Evolutionary conservation across 2,888 invertebrate species (phyloP).

Genomic region (Digitonthophagus gazella): DNA sequence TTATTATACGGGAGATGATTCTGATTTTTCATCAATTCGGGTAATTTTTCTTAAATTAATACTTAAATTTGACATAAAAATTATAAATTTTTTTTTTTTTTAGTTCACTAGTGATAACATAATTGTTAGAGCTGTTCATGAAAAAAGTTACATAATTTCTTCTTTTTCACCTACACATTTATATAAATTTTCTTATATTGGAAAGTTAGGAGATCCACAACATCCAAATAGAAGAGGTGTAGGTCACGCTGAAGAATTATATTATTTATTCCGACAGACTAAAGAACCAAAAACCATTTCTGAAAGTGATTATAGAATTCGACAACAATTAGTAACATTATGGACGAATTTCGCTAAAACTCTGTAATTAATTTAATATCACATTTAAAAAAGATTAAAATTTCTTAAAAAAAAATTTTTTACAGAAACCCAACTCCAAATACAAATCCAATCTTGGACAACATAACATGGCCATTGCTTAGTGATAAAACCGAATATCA

Average conservation of each 20-base stretch:
- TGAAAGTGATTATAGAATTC: neutral
- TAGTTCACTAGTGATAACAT: conserved; percentile 6
- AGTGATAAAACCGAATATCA: neutral
- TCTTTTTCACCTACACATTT: neutral
- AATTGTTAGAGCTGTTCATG: neutral
- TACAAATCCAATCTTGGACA: neutral
- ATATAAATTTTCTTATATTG: neutral
- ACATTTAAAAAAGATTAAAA: too few relatives aligned
- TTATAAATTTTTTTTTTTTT: neutral
- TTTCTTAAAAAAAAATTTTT: too few relatives aligned
- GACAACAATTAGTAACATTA: neutral
- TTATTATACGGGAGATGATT: neutral
- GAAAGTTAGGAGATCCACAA: neutral
- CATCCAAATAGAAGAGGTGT: conserved; percentile 2
- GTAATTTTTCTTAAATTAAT: neutral
- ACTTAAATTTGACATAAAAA: neutral
- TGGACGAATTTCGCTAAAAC: conserved; percentile 7
- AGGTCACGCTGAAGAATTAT: conserved; percentile 1
- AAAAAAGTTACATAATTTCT: neutral
- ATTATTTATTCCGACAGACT: neutral
- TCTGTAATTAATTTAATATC: neutral
- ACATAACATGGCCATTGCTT: neutral
- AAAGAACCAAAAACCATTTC: neutral
- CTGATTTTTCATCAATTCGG: neutral
- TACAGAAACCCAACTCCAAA: conserved; percentile 2